Base-by-base conservation (phyloP, 2,797 vertebrate genomes). In the Hybognathus amarus region DNA sequence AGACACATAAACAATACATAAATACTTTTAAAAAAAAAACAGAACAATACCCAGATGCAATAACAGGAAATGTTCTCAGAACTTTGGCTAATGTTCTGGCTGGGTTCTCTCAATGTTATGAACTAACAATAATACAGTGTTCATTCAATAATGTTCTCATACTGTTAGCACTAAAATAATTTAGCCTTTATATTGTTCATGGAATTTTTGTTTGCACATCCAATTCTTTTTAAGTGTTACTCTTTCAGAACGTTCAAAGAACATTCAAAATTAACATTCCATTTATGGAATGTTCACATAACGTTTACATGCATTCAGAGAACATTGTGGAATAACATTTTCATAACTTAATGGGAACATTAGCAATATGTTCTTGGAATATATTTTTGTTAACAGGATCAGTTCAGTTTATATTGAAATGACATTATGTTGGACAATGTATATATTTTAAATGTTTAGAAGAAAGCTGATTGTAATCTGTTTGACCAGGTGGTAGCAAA, bases 401-500 rank as follows among this genome's bases (percentile, higher is more conserved):
- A 56, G 8, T 56, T n/a, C 8, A 56, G 11, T 56, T 1, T 22
- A 56, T 22, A n/a, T 56, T 56, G 22, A 54, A 22, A 9, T 22
- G 5, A 36, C 36, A 3, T 36, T 36, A 36, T 36, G 36, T 36
- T 36, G 36, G 36, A 36, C 6, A n/a, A 56, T 59, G 24, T 59
- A 5, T 2, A 61, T 24, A 61, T 27, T 61, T 59, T 52, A 5
- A 2, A 6, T 30, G 15, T 45, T 61, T 63, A 20, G 13, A 61
- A 56, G 45, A 18, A 67, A 20, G 18, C 6, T 22, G 38, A 42
- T 17, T 80, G 2, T 68, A 17, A 33, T 86, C 22, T 86, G 11
- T 73, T 36, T 85, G 20, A 36, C 4, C 83, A 95, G 94, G 77
- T 84, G 45, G 75, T 93, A 30, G 94, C 92, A 67, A 93, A 92